phyloP scores from a whole-genome alignment of 2,888 invertebrate species.

The Plutella xylostella region DNA sequence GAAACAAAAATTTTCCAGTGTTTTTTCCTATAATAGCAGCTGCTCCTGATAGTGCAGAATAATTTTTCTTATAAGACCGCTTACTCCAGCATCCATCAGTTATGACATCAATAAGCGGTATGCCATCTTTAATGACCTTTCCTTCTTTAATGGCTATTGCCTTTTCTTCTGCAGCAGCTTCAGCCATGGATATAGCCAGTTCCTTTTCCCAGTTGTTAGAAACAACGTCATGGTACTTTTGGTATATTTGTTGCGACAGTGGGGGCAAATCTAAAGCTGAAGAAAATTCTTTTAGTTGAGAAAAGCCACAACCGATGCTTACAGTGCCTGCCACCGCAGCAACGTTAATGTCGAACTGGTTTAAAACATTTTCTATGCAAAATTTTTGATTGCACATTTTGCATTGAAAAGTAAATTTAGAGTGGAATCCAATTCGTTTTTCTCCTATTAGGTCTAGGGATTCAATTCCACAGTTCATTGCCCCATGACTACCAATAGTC shows the following conservation, averaged over 20 bases:
- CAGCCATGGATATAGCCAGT: not conserved
- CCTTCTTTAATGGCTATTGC: conserved; percentile 1
- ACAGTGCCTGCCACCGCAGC: not conserved
- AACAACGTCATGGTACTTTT: not conserved
- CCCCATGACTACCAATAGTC: no score
- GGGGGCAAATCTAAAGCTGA: not conserved
- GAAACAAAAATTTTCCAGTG: conserved; percentile 5
- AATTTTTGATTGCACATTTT: not conserved
- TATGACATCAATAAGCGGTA: conserved; percentile 7
- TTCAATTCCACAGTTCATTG: not conserved
- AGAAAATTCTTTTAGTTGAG: not conserved
- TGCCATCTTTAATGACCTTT: conserved; percentile 7
- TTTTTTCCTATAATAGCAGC: conserved; percentile 8
- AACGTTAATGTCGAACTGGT: not conserved
- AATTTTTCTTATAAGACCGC: conserved; percentile 8
- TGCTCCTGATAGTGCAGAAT: conserved; percentile 8
- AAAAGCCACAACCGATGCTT: not conserved
- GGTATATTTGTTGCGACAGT: not conserved
- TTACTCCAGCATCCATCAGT: conserved; percentile 10
- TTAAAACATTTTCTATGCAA: not conserved
- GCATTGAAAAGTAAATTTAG: not conserved
- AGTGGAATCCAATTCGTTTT: not conserved
- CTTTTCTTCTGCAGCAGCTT: conserved; percentile 4
- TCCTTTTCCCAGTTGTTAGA: conserved; percentile 7
- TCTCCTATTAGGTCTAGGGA: not conserved